Base-by-base conservation (phyloP, 1,140 invertebrate species). In the Thaumetopoea pityocampa region DNA sequence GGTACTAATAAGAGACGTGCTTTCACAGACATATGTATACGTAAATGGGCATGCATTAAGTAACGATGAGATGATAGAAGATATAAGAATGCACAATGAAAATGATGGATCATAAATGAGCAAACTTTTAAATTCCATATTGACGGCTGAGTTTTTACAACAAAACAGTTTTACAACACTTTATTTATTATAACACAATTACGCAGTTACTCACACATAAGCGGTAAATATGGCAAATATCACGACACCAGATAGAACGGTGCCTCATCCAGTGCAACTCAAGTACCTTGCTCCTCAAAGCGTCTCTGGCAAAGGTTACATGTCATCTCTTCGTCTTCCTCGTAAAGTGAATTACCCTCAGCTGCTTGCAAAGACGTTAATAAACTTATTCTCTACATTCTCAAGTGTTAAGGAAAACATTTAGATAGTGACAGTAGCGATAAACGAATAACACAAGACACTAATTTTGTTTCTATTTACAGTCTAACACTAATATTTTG, bases 231-330 rank as follows among this genome's bases (percentile, higher is more conserved):
- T 57, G 53, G 65, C 47, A 71, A 69, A 67, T 74, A 76, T 59
- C 59, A 66, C 55, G 61, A 56, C 66, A 77, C 71, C 72, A 70
- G 77, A 78, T 54, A 46, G 45, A 51, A 53, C 54, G 54, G 56
- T 62, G 47, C 36, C 48, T 63, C 50, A 59, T 70, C 77, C 77
- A 66, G 70, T 70, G 66, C 63, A 52, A 55, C 56, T 73, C 54
- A 71, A 79, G 68, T 90, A 91, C 89, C 90, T 91, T 90, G 90
- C 86, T 90, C 88, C 80, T 91, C 90, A 89, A 91, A 91, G 69
- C 90, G 89, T 86, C 90, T 90, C 86, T 91, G 90, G 87, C 90
- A 91, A 86, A 92, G 88, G 72, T 86, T 86, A 86, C 86, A 87
- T 81, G 78, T 86, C 88, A 89, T 78, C 87, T 90, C 85, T 87